These are phyloP conservation scores for Brevipalpus yothersi DNA, from an alignment of 1,140 invertebrate species.

Conservation along the genomic window DNA sequence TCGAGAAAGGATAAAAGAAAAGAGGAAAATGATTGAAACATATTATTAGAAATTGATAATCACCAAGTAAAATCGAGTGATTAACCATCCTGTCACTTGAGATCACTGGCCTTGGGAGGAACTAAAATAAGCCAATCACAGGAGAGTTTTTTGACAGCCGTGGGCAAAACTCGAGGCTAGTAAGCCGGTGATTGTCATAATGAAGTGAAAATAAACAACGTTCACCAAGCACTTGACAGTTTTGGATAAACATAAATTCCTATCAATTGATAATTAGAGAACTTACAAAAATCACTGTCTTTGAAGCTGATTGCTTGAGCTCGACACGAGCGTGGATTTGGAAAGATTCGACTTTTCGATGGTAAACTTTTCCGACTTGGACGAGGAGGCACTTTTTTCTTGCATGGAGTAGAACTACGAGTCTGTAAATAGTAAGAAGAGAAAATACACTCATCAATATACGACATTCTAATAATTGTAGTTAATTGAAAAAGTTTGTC, in stretches of 20 bases:
- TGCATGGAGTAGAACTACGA: slow-evolving; percentile 1
- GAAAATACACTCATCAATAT: background rate
- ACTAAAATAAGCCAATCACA: background rate
- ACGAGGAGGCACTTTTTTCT: slow-evolving; percentile 17
- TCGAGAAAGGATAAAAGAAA: background rate
- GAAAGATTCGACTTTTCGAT: slow-evolving; percentile 20
- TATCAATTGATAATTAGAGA: background rate
- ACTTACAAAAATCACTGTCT: slow-evolving; percentile 17
- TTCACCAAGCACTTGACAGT: too few species aligned
- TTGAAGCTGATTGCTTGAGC: slow-evolving; percentile 22
- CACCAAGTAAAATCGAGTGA: background rate
- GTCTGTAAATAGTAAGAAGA: background rate
- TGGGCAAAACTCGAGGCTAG: too few species aligned
- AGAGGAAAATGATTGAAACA: background rate
- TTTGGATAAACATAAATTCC: too few species aligned
- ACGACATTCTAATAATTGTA: too few species aligned
- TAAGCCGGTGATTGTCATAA: too few species aligned
- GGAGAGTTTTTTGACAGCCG: background rate
- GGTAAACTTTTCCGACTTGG: slow-evolving; percentile 21
- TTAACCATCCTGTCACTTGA: background rate
- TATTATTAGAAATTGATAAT: background rate
- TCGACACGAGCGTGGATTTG: background rate
- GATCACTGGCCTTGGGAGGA: background rate
- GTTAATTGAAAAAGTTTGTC: too few species aligned
- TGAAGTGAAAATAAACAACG: too few species aligned